Percentiles rank a stretch among this genome's conserved stretches.
Evolutionary conservation across 2,888 invertebrate species (phyloP).

Genomic region (Coleophora flavipennella): DNA sequence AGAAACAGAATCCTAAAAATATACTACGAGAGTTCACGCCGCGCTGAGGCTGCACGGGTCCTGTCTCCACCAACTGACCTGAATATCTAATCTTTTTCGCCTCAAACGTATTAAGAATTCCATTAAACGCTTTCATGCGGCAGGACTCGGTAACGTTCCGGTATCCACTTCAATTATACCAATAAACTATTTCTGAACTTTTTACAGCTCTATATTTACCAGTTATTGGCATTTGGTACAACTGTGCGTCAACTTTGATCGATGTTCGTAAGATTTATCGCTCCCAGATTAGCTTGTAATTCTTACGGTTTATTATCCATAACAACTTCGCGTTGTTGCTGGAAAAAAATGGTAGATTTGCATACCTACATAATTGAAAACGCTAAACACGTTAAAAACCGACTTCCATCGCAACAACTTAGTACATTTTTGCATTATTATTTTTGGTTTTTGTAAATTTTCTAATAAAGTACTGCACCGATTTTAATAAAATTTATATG

Average conservation of each 20-base stretch:
- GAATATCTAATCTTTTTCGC: slow-evolving; percentile 15
- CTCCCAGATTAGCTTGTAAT: slow-evolving; percentile 7
- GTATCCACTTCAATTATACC: slow-evolving; percentile 18
- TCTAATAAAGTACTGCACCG: no score
- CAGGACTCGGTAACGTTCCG: slow-evolving; percentile 20
- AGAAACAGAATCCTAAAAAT: no score
- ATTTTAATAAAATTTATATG: no score
- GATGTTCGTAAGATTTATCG: slow-evolving; percentile 12
- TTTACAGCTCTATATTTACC: slow-evolving; percentile 22
- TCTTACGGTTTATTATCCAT: neutral
- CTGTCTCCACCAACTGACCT: no score
- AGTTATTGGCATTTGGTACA: slow-evolving; percentile 16
- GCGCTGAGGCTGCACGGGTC: no score
- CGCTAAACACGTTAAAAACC: no score
- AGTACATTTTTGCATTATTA: no score
- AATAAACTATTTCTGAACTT: slow-evolving; percentile 26
- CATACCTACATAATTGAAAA: no score
- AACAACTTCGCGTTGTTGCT: neutral
- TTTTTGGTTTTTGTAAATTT: no score
- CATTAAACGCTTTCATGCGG: slow-evolving; percentile 20
- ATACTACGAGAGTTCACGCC: no score
- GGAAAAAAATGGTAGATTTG: no score
- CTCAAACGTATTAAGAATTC: slow-evolving; percentile 18
- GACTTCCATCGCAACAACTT: no score
- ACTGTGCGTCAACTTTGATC: slow-evolving; percentile 12